Percentiles rank a stretch among this genome's conserved stretches.
phyloP scores from a whole-genome alignment of 2,113 vertebrate genomes.

The Balaeniceps rex region DNA sequence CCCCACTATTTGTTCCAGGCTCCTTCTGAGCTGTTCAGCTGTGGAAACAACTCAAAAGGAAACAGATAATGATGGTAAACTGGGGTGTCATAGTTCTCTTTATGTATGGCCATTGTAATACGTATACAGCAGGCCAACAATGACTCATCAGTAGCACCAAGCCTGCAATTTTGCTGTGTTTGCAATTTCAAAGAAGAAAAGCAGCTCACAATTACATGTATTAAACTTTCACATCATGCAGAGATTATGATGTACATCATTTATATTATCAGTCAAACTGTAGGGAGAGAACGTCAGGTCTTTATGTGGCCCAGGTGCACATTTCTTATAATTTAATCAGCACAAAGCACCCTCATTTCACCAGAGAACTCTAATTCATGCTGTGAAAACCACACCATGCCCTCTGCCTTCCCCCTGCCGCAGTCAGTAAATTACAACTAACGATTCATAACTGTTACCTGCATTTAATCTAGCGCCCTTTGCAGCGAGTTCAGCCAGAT shows the following conservation, averaged over 20 bases:
- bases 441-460: constrained; percentile 66
- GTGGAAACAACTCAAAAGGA: not conserved
- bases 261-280: constrained; percentile 13
- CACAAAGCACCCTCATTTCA: constrained; percentile 55
- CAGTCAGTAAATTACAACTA: constrained; percentile 75
- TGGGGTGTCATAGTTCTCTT: not conserved
- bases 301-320: constrained; percentile 24
- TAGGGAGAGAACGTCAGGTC: not conserved
- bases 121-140: not conserved
- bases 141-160: constrained; percentile 47
- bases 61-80: not conserved
- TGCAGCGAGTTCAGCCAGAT: constrained; percentile 69
- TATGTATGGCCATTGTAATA: not conserved
- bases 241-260: constrained; percentile 32
- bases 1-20: not conserved
- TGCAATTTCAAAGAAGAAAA: constrained; percentile 36
- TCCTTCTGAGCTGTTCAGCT: not conserved
- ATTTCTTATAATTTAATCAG: constrained; percentile 59
- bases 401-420: constrained; percentile 5
- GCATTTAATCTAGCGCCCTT: constrained; percentile 66
- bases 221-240: constrained; percentile 52
- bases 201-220: constrained; percentile 31
- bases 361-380: constrained; percentile 63
- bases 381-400: constrained; percentile 65
- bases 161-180: constrained; percentile 43